Conservation (phyloP, 2,113 vertebrate species). For the Narcine bancroftii region DNA sequence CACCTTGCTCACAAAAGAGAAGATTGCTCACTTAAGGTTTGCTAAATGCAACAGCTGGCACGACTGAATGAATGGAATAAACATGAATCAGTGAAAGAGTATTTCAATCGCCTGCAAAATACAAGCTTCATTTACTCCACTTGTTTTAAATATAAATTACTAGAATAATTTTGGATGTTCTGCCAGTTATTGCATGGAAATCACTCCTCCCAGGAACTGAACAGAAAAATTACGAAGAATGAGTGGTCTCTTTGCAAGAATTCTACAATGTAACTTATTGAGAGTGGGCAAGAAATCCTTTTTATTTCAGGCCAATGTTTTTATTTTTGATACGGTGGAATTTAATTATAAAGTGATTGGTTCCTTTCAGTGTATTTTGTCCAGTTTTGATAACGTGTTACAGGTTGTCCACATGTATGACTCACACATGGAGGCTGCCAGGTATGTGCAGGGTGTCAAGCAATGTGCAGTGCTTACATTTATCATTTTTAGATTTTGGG, state of each 20-base stretch:
- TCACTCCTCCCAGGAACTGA: background rate
- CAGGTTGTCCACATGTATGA: too few relatives aligned
- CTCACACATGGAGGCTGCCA: too few relatives aligned
- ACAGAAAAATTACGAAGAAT: background rate
- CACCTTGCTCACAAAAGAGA: background rate
- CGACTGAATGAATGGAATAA: background rate
- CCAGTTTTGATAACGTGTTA: too few relatives aligned
- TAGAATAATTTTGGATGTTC: background rate
- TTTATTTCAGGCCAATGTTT: too few relatives aligned
- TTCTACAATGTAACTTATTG: background rate
- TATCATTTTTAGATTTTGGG: too few relatives aligned
- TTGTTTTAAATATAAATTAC: background rate
- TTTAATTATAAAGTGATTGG: too few relatives aligned
- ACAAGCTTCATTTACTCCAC: background rate
- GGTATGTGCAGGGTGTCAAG: too few relatives aligned
- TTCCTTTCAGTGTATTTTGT: too few relatives aligned
- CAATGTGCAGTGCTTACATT: too few relatives aligned
- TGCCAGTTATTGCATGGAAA: background rate
- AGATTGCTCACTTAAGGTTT: background rate
- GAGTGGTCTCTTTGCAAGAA: background rate
- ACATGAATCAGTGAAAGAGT: background rate
- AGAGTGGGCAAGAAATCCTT: too few relatives aligned
- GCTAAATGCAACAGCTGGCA: background rate
- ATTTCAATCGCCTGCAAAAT: background rate
- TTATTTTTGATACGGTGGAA: too few relatives aligned